Evolutionary conservation across 2,888 invertebrate genomes (phyloP), one percentile per base, ranked within the genome.

Genomic region (Pollenia griseotomentosa): DNA sequence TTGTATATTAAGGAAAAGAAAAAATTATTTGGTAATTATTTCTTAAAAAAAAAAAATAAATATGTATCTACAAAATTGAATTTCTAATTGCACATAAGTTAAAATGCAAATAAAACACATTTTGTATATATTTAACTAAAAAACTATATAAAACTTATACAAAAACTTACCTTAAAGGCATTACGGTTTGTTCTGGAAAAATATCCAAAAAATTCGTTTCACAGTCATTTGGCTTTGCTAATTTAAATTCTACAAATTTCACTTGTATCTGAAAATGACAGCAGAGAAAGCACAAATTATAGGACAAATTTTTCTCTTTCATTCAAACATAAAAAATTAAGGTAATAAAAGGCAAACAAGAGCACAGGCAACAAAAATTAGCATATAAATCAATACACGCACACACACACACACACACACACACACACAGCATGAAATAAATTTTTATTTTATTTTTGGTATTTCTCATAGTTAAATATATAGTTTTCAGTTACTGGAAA

Each of bases 171-270:
- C 95, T 93, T 78, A 94, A 94, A 70, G 95, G 94, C 90, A 96
- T 94, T 89, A 96, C 95, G 23, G 96, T 96, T 86, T 94, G 93
- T 86, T 95, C 95, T 7, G 94, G 95, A 92, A 96, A 97, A 86
- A 97, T 94, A 92, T 97, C 96, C 88, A 97, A 94, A 92, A 96
- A 97, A 93, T 97, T 97, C 83, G 94, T 95, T 74, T 96, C 96
- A 92, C 97, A 97, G 91, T 97, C 96, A 93, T 97, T 97, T 40
- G 97, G 97, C 90, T 95, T 95, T 70, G 94, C 95, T 90, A 97
- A 94, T 81, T 94, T 93, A 92, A 97, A 97, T 63, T 93, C 93
- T 87, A 94, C 93, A 93, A 97, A 97, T 88, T 95, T 94, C 85
- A 97, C 93, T 91, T 95, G 96, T 90, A 97, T 96, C 96, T 97